These are phyloP conservation scores for Sebastes miniatus DNA, from an alignment of 2,797 vertebrate species.

Conservation along the genomic window DNA sequence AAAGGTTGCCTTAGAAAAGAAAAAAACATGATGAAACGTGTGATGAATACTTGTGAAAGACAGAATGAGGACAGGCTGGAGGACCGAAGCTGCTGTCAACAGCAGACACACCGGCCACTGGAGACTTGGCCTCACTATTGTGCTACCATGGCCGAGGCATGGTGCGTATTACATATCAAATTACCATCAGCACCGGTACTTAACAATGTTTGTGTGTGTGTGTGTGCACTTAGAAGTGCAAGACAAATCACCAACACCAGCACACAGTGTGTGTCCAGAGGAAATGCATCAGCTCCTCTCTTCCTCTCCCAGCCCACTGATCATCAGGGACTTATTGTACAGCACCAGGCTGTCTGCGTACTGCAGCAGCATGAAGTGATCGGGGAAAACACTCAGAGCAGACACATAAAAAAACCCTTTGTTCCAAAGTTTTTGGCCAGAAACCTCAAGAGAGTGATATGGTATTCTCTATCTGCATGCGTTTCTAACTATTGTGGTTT, in stretches of 20 bases:
- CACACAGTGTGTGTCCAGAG: constrained; percentile 56
- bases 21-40: constrained; percentile 5
- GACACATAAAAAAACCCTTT: constrained; percentile 28
- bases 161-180: constrained; percentile 62
- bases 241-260: constrained; percentile 53
- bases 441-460: constrained; percentile 12
- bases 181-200: constrained; percentile 49
- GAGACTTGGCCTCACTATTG: constrained; percentile 50
- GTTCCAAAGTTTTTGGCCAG: constrained; percentile 17
- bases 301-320: constrained; percentile 52
- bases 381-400: constrained; percentile 28
- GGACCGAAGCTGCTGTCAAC: constrained; percentile 45
- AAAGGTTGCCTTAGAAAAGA: not conserved
- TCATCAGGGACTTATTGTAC: constrained; percentile 64
- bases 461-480: not conserved
- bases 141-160: constrained; percentile 23
- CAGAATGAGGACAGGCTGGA: constrained; percentile 69
- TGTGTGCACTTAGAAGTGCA: constrained; percentile 5
- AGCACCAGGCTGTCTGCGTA: constrained; percentile 31
- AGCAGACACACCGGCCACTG: constrained; percentile 56
- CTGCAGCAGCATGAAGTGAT: constrained; percentile 42
- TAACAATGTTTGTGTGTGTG: constrained; percentile 20
- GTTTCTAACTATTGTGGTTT: not conserved
- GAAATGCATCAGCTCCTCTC: constrained; percentile 69
- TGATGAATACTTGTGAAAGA: constrained; percentile 43